phyloP scores from a whole-genome alignment of 2,797 vertebrate genomes.

The Malacoraja senta region DNA sequence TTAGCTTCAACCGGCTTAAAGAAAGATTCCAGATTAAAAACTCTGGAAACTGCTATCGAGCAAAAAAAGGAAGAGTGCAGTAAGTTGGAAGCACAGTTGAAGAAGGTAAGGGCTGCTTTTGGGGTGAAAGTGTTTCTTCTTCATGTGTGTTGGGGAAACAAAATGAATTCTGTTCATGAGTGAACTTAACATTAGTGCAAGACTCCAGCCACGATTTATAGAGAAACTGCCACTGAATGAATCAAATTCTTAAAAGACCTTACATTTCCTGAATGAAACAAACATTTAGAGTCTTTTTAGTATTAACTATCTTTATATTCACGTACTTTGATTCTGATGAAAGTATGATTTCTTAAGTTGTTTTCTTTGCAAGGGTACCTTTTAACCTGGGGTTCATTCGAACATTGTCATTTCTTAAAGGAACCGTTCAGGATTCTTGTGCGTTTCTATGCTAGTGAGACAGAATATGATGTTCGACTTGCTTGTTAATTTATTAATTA shows the following conservation, averaged over 20 bases:
- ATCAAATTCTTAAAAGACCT: neutral
- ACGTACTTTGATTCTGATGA: neutral
- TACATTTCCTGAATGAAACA: neutral
- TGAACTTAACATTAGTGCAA: neutral
- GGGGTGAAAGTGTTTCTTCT: neutral
- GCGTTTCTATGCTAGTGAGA: neutral
- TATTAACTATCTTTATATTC: neutral
- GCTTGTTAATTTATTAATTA: neutral
- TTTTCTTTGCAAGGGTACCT: neutral
- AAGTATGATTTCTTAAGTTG: neutral
- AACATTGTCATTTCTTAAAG: neutral
- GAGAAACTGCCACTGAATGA: neutral
- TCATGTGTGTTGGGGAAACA: neutral
- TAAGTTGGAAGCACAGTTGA: slow-evolving; percentile 97
- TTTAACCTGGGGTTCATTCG: neutral
- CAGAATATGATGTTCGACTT: neutral
- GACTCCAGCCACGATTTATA: neutral
- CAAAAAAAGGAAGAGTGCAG: slow-evolving; percentile 99
- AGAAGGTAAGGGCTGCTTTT: slow-evolving; percentile 74
- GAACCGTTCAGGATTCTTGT: neutral
- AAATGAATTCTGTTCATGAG: too few relatives aligned
- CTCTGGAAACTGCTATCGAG: slow-evolving; percentile 96
- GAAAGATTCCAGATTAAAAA: slow-evolving; percentile 96
- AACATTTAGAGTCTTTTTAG: neutral
- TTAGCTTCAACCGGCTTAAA: slow-evolving; percentile 91